These are phyloP conservation scores for Thymelicus lineola DNA, from an alignment of 2,888 invertebrate species.

Conservation along the genomic window DNA sequence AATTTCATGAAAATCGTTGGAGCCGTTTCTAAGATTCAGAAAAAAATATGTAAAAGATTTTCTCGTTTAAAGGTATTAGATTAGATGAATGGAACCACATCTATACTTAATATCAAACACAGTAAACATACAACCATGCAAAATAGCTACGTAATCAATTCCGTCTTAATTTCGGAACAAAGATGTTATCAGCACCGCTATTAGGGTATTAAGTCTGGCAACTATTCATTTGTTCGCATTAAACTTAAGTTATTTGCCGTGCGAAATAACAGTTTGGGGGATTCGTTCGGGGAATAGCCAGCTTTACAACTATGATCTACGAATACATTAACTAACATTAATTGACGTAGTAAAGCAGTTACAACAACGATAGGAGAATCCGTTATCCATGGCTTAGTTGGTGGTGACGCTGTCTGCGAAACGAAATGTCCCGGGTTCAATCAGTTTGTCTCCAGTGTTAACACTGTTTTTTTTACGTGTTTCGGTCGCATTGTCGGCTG, in stretches of 20 bases:
- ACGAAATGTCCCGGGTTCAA: too few species aligned
- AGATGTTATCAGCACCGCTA: constrained; percentile 53
- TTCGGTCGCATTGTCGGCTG: too few species aligned
- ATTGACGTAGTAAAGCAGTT: constrained; percentile 1
- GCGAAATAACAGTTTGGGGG: constrained; percentile 58
- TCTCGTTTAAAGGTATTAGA: too few species aligned
- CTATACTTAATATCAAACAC: constrained; percentile 4
- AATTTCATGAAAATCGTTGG: too few species aligned
- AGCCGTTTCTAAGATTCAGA: too few species aligned
- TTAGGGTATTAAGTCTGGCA: constrained; percentile 57
- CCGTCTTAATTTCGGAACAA: constrained; percentile 35
- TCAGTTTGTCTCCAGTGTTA: too few species aligned
- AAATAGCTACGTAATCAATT: constrained; percentile 3
- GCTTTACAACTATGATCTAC: constrained; percentile 21
- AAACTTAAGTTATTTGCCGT: constrained; percentile 64
- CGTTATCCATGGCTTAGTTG: too few species aligned
- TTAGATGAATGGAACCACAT: too few species aligned
- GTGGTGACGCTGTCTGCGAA: too few species aligned
- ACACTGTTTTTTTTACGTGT: too few species aligned
- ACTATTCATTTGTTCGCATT: constrained; percentile 70
- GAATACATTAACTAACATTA: constrained; percentile 20
- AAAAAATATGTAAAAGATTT: too few species aligned
- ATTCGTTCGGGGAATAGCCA: constrained; percentile 54
- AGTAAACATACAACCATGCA: background rate
- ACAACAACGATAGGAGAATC: background rate